Conservation (phyloP, 2,113 vertebrate genomes). For the Chaetodon trifascialis region DNA sequence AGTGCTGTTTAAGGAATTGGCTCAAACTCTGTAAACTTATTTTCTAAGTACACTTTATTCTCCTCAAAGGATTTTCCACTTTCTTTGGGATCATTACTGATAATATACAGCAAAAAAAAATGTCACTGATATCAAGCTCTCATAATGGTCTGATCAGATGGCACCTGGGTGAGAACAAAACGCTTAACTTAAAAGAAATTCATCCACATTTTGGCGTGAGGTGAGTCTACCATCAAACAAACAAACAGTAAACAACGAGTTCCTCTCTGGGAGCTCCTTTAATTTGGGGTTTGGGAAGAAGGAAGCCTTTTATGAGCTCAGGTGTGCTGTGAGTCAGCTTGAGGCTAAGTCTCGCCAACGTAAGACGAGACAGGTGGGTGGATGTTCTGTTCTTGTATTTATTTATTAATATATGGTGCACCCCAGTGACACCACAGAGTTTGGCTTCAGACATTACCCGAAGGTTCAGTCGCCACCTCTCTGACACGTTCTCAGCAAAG, state of each 20-base stretch:
- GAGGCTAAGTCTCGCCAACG: slow-evolving; percentile 13
- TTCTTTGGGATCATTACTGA: slow-evolving; percentile 18
- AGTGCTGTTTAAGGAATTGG: not conserved
- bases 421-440: slow-evolving; percentile 17
- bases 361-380: slow-evolving; percentile 8
- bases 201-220: not conserved
- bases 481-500: slow-evolving; percentile 26
- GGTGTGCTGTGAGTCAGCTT: slow-evolving; percentile 21
- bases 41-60: not conserved
- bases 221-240: not conserved
- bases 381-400: slow-evolving; percentile 5
- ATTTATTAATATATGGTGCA: slow-evolving; percentile 20
- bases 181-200: slow-evolving; percentile 16
- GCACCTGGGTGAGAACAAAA: slow-evolving; percentile 4
- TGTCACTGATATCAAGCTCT: slow-evolving; percentile 3
- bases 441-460: not conserved
- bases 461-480: slow-evolving; percentile 12
- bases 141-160: slow-evolving; percentile 8
- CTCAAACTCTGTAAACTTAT: not conserved
- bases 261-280: slow-evolving; percentile 21
- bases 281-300: slow-evolving; percentile 2
- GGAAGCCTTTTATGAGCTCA: slow-evolving; percentile 21
- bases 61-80: not conserved
- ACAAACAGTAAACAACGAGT: not conserved
- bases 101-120: not conserved